Percentiles rank a stretch among this genome's conserved stretches.
These are phyloP conservation scores for Zoanthus gigantus DNA, from an alignment of 92 coral and sea anemone genomes.

Conservation along the genomic window DNA sequence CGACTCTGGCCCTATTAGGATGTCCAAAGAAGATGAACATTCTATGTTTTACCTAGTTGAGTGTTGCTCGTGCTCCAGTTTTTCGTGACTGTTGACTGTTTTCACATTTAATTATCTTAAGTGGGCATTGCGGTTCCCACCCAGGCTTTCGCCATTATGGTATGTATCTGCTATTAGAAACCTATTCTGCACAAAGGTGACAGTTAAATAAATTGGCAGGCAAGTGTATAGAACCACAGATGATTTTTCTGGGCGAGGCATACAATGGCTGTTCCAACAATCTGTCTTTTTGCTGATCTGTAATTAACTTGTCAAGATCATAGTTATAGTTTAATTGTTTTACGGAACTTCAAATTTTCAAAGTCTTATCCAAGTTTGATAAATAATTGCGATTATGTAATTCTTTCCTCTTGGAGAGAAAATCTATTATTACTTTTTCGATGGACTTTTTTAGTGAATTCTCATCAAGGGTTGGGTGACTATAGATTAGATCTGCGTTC, in stretches of 20 bases:
- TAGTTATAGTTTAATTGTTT: not conserved
- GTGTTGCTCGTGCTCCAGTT: not conserved
- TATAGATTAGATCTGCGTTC: not conserved
- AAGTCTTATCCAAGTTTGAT: slow-evolving; percentile 28
- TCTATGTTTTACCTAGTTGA: not conserved
- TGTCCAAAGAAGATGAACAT: not conserved
- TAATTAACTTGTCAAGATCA: slow-evolving; percentile 19
- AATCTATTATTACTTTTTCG: not conserved
- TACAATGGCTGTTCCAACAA: slow-evolving; percentile 38
- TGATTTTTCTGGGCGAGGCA: slow-evolving; percentile 15
- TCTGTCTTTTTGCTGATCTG: slow-evolving; percentile 34
- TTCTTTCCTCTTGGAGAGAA: slow-evolving; percentile 44
- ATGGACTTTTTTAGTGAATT: no score
- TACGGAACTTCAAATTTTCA: slow-evolving; percentile 5
- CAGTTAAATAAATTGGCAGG: slow-evolving; percentile 45
- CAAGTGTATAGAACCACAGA: slow-evolving; percentile 53
- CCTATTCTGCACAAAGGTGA: slow-evolving; percentile 39
- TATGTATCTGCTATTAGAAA: slow-evolving; percentile 57
- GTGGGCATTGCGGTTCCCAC: slow-evolving; percentile 59
- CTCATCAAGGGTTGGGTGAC: no score
- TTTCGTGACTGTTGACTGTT: not conserved
- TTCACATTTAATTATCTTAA: not conserved
- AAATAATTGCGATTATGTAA: not conserved
- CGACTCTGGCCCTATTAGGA: not conserved
- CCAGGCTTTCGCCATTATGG: slow-evolving; percentile 42